A percentile compares a stretch with the other conserved stretches of the same genome.
Evolutionary conservation across 2,797 vertebrate species (phyloP).

Genomic region (Cynopterus sphinx): DNA sequence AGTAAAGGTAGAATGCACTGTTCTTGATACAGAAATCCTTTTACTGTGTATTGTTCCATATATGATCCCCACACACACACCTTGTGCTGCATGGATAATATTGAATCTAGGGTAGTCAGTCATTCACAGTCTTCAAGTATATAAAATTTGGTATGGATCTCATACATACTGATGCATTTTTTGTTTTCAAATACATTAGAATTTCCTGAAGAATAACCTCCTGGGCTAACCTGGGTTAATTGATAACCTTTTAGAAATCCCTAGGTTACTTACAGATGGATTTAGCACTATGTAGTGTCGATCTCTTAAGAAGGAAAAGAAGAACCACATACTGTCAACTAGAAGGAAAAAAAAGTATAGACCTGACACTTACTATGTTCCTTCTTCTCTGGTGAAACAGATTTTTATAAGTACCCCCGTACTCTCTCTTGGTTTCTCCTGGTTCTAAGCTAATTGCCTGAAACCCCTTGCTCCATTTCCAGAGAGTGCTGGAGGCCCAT

Average conservation of each 20-base stretch:
- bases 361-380: not conserved
- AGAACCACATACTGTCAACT: not conserved
- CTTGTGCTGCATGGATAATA: not conserved
- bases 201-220: not conserved
- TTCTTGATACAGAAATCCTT: not conserved
- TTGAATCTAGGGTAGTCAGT: not conserved
- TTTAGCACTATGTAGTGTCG: not conserved
- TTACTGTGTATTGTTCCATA: not conserved
- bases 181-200: constrained; percentile 9
- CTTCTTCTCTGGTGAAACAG: not conserved
- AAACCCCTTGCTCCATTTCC: not conserved
- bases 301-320: not conserved
- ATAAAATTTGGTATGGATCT: not conserved
- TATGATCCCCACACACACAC: not conserved
- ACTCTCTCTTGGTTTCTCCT: not conserved
- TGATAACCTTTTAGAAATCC: constrained; percentile 7
- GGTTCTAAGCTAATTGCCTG: not conserved
- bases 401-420: not conserved
- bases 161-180: not conserved
- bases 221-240: constrained; percentile 4
- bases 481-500: not conserved
- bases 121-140: not conserved
- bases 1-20: not conserved
- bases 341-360: not conserved
- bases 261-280: not conserved